A percentile compares a stretch with the other conserved stretches of the same genome.
These are phyloP conservation scores for Zoanthus sociatus DNA, from an alignment of 92 coral and sea anemone genomes.

Conservation along the genomic window DNA sequence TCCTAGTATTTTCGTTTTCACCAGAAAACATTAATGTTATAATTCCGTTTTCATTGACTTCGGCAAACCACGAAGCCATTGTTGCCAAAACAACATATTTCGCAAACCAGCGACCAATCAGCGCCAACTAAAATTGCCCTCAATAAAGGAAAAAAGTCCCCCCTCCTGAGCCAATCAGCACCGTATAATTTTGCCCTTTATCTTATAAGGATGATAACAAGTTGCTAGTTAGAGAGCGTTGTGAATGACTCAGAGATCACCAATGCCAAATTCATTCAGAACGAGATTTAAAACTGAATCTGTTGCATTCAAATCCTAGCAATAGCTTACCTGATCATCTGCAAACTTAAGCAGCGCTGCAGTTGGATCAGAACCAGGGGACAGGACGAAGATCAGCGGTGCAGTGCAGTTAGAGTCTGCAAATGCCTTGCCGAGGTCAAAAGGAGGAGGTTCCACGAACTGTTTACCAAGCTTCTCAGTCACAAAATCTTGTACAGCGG, in stretches of 20 bases:
- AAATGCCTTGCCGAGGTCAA: constrained; percentile 97
- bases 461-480: constrained; percentile 91
- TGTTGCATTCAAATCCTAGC: neutral
- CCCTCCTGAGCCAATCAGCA: too few relatives aligned
- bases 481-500: constrained; percentile 95
- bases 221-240: neutral
- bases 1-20: too few relatives aligned
- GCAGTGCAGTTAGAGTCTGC: constrained; percentile 96
- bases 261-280: neutral
- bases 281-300: neutral
- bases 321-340: constrained; percentile 85
- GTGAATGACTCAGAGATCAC: neutral
- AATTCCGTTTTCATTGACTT: too few relatives aligned
- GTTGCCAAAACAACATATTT: too few relatives aligned
- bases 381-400: constrained; percentile 94
- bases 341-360: constrained; percentile 99
- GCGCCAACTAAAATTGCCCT: too few relatives aligned
- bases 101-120: too few relatives aligned
- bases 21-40: too few relatives aligned
- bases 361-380: constrained; percentile 99
- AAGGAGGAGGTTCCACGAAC: constrained; percentile 97
- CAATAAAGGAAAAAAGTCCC: too few relatives aligned
- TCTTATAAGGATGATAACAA: neutral
- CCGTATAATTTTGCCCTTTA: too few relatives aligned
- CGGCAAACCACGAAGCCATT: too few relatives aligned